Base-by-base conservation (phyloP, 2,113 vertebrate genomes). In the Coptodon rendalli region DNA sequence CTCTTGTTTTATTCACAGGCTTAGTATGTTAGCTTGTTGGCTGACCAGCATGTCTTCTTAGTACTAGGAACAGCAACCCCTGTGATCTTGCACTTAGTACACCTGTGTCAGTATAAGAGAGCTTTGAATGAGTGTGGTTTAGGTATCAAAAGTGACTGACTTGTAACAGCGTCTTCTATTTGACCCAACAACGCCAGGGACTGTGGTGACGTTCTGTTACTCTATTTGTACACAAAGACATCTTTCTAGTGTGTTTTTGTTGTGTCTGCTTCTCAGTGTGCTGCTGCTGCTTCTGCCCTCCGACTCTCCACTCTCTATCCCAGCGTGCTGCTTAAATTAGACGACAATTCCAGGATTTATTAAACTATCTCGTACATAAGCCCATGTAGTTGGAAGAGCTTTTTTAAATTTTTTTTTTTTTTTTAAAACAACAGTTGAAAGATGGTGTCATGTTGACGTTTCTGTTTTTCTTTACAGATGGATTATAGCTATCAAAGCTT, bases 401-500 rank as follows among this genome's bases (percentile, higher is more conserved):
- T 19, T 78, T 19, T 31, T 0, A 45, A 73, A 17, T 7, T 3
- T 9, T 11, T 1, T 2, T 3, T 24, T 59, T 59, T 11, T 22
- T 22, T 22, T 22, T 22, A 2, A 24, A 76, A 48, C 9, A 29
- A 48, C 43, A 17, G 24, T 29, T 76, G 61, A 76, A 45, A 78
- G 19, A 79, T 43, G 73, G 7, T 59, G 5, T 43, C 61, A 40
- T 43, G 61, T 10, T 54, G 56, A 76, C 2, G 4, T 34, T 50
- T 40, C 27, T 86, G 6, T 12, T 85, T 6, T 13, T 29, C n/a
- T 78, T 94, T 89, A 31, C 93, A 98, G 98, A 73, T 99, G 97
- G 98, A 98, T 98, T 83, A 91, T 95, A 83, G 97, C 97, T 73
- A 92, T 99, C 88, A 97, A 95, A 94, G 91, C 94, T 5, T 99